Percentiles rank a stretch among this genome's conserved stretches.
These are phyloP conservation scores for Timema podura DNA, from an alignment of 2,888 invertebrate genomes.

Conservation along the genomic window DNA sequence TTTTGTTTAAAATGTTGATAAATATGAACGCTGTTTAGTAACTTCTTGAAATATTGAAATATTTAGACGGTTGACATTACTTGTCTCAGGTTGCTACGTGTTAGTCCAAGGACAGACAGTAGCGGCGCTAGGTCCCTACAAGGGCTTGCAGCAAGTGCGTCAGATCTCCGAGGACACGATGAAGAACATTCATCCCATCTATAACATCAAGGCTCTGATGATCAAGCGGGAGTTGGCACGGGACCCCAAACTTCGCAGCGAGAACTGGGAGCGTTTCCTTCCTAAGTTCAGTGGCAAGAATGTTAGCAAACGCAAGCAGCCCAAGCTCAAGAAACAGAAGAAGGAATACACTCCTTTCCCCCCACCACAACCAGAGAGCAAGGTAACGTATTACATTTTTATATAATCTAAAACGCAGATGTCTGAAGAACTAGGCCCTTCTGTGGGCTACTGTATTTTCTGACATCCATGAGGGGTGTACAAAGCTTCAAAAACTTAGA, in stretches of 20 bases:
- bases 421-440: too few relatives aligned
- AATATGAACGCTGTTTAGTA: too few relatives aligned
- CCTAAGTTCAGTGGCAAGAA: slow-evolving; percentile 92
- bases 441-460: too few relatives aligned
- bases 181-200: slow-evolving; percentile 98
- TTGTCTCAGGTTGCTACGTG: slow-evolving; percentile 57
- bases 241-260: slow-evolving; percentile 85
- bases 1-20: too few relatives aligned
- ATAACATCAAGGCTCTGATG: slow-evolving; percentile 96
- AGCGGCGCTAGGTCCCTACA: slow-evolving; percentile 91
- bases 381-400: slow-evolving; percentile 47
- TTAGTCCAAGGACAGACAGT: slow-evolving; percentile 97
- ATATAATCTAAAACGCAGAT: slow-evolving; percentile 28
- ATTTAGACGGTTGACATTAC: too few relatives aligned
- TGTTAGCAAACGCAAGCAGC: slow-evolving; percentile 81
- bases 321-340: slow-evolving; percentile 83
- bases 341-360: slow-evolving; percentile 97
- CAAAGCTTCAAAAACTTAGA: too few relatives aligned
- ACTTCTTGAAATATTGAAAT: too few relatives aligned
- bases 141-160: slow-evolving; percentile 80
- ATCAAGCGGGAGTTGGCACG: slow-evolving; percentile 93
- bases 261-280: slow-evolving; percentile 95
- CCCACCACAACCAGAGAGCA: slow-evolving; percentile 85
- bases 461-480: too few relatives aligned
- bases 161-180: slow-evolving; percentile 94